Evolutionary conservation across 1,140 invertebrate species (phyloP).

Genomic region (Polyergus mexicanus): DNA sequence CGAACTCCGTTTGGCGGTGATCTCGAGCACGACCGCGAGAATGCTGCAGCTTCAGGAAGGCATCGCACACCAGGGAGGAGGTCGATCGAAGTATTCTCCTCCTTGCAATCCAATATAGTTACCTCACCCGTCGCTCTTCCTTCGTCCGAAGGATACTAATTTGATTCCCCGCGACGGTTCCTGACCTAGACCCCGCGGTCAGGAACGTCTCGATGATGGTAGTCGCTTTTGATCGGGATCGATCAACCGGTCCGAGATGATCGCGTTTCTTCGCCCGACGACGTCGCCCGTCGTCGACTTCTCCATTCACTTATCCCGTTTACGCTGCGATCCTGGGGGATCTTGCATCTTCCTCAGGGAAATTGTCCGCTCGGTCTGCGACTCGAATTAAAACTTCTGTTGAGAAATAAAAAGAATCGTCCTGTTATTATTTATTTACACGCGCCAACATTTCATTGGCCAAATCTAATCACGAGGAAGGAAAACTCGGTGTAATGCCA

Average conservation of each 20-base stretch:
- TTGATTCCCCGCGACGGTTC: constrained; percentile 43
- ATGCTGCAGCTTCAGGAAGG: constrained; percentile 47
- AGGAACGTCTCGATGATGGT: constrained; percentile 10
- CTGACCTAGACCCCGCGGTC: constrained; percentile 23
- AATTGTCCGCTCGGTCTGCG: constrained; percentile 4
- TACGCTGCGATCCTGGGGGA: constrained; percentile 23
- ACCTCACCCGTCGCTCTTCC: not conserved
- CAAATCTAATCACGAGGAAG: not conserved
- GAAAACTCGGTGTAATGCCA: not conserved
- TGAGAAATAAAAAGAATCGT: constrained; percentile 10
- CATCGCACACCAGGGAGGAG: constrained; percentile 38
- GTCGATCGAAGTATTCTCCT: not conserved
- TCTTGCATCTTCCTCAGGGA: constrained; percentile 32
- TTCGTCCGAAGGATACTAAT: constrained; percentile 45
- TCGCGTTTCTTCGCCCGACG: constrained; percentile 29
- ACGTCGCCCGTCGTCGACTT: constrained; percentile 10
- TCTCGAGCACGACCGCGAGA: constrained; percentile 35
- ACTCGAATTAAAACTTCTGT: constrained; percentile 7
- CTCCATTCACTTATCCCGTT: constrained; percentile 53
- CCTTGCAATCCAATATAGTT: constrained; percentile 63
- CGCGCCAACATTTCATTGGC: not conserved
- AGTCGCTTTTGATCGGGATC: constrained; percentile 14
- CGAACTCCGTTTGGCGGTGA: constrained; percentile 6
- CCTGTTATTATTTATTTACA: constrained; percentile 13
- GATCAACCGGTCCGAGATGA: constrained; percentile 33